Conservation (phyloP, 2,797 vertebrate genomes). For the Lacerta bilineata region DNA sequence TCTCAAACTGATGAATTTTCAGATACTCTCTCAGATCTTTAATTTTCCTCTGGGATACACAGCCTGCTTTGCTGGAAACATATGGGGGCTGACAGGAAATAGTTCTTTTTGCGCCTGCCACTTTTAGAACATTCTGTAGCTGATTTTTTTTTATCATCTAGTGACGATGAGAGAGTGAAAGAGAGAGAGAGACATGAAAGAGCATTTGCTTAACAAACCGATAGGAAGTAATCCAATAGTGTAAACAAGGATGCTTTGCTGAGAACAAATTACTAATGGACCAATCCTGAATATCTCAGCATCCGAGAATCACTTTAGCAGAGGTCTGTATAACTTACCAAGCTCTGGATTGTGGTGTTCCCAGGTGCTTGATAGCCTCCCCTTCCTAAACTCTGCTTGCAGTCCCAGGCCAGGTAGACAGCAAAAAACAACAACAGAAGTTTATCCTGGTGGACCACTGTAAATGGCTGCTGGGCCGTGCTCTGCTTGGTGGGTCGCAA, state of each 20-base stretch:
- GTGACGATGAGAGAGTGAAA: constrained; percentile 31
- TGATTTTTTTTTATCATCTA: constrained; percentile 28
- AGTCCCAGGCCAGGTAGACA: neutral
- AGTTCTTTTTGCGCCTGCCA: constrained; percentile 44
- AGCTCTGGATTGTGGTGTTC: neutral
- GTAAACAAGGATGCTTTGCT: constrained; percentile 2
- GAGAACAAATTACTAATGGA: accelerated
- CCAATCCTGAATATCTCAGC: neutral
- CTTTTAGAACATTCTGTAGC: constrained; percentile 20
- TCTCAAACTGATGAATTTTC: constrained; percentile 46
- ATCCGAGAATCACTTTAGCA: neutral
- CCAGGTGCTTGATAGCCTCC: neutral
- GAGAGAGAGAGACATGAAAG: constrained; percentile 19
- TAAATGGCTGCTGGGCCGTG: neutral
- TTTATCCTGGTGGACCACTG: neutral
- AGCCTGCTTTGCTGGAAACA: constrained; percentile 28
- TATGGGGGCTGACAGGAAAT: constrained; percentile 55
- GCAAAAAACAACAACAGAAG: too few species aligned
- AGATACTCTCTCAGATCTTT: constrained; percentile 55
- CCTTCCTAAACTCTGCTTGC: neutral
- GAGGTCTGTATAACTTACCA: neutral
- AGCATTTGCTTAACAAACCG: constrained; percentile 49
- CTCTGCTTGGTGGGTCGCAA: neutral
- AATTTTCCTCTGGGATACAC: constrained; percentile 59
- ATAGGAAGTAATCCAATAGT: constrained; percentile 25